Evolutionary conservation across 2,888 invertebrate genomes (phyloP).

Genomic region (Lithophane ornitopus): DNA sequence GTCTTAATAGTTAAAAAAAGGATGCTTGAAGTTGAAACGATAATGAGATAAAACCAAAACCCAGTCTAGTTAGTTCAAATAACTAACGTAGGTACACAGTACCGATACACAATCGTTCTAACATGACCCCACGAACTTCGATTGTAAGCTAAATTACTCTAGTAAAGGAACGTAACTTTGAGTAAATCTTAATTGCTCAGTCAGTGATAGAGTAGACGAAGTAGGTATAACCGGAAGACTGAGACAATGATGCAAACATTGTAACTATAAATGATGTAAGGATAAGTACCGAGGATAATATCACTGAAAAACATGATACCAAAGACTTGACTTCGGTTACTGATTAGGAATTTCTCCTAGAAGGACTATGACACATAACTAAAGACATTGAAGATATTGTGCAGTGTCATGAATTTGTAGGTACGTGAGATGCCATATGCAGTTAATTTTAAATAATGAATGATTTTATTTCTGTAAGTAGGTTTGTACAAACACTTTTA

Average conservation of each 20-base stretch:
- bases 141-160: constrained; percentile 19
- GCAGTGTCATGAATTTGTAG: not conserved
- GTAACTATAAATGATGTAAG: not conserved
- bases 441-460: not conserved
- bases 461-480: too few relatives aligned
- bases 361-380: not conserved
- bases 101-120: constrained; percentile 13
- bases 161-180: constrained; percentile 20
- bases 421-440: not conserved
- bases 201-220: not conserved
- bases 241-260: constrained; percentile 15
- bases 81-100: not conserved
- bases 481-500: too few relatives aligned
- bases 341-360: constrained; percentile 3
- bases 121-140: constrained; percentile 37
- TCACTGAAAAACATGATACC: constrained; percentile 1
- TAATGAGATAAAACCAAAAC: not conserved
- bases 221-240: constrained; percentile 3
- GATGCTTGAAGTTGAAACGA: not conserved
- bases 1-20: not conserved
- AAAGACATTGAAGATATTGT: not conserved
- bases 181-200: constrained; percentile 24
- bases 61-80: not conserved
- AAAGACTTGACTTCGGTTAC: not conserved
- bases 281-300: constrained; percentile 1